Base-by-base conservation (phyloP, 2,113 vertebrate genomes). In the Castor canadensis region DNA sequence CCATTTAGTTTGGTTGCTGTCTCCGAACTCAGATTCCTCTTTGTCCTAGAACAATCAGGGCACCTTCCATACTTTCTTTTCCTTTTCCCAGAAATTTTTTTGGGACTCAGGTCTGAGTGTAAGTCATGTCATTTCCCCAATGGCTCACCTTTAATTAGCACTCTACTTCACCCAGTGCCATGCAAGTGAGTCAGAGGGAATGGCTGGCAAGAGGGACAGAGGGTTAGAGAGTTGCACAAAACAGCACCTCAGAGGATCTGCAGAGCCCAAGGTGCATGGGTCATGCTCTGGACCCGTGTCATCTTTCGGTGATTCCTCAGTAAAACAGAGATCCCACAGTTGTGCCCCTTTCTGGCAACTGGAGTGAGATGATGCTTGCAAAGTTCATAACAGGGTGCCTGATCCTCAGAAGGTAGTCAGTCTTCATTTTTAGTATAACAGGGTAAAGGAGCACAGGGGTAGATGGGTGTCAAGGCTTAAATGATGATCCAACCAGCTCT, bases 251-350 rank as follows among this genome's bases (percentile, higher is more conserved):
- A 26, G 56, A 22, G 30, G 5, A 4, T 40, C 49, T 60, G 28
- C 16, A 32, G 35, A 26, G 26, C 30, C 17, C 1, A 3, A 28
- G 9, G 1, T 38, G 35, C 47, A 12, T 2, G 2, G 28, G 38
- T 35, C 7, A 2, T 26, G 12, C 22, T 54, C 87, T 88, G 40
- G 60, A 54, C 38, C 58, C 24, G 1, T 9, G 62, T 49, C 26
- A 0, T 6, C 54, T 93, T 32, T 88, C 17, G 2, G 2, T 69
- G 56, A 3, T 9, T 28, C 47, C 30, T 43, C 13, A 0, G 0
- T 6, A 3, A 6, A 11, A 66, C 4, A 6, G 38, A 20, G 26
- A 32, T 13, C 15, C 10, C 0, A 1, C 2, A 9, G 8, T 43
- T 93, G 28, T 26, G 43, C 3, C 13, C 79, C 52, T 35, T 30